Evolutionary conservation across 1,140 invertebrate species (phyloP).

Genomic region (Mycetomoellerius zeteki): DNA sequence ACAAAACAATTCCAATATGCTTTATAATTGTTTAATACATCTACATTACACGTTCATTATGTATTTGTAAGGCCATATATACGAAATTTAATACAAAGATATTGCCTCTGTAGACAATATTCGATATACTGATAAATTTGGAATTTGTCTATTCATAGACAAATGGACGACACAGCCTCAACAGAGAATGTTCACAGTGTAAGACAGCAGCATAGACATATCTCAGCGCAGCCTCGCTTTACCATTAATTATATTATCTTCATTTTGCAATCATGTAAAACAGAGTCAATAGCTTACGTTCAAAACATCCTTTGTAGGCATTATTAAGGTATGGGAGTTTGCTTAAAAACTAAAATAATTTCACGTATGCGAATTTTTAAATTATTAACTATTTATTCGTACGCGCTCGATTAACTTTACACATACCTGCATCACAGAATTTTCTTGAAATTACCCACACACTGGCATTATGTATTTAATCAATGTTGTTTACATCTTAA

Average conservation of each 20-base stretch:
- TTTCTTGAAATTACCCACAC: constrained; percentile 44
- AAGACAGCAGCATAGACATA: constrained; percentile 80
- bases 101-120: constrained; percentile 71
- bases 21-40: constrained; percentile 74
- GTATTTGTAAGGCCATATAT: constrained; percentile 83
- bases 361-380: constrained; percentile 50
- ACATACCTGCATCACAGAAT: constrained; percentile 46
- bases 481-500: constrained; percentile 38
- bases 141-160: constrained; percentile 78
- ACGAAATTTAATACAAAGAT: constrained; percentile 79
- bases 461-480: constrained; percentile 39
- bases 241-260: constrained; percentile 72
- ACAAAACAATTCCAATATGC: constrained; percentile 84
- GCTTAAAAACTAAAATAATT: constrained; percentile 57
- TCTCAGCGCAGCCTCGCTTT: constrained; percentile 81
- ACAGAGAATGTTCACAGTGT: constrained; percentile 85
- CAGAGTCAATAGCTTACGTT: constrained; percentile 56
- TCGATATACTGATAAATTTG: constrained; percentile 78
- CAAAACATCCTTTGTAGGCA: constrained; percentile 75
- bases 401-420: constrained; percentile 8
- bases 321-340: constrained; percentile 43
- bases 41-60: constrained; percentile 73
- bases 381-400: constrained; percentile 35
- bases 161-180: constrained; percentile 83
- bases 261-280: constrained; percentile 63